Percentiles rank a stretch among this genome's conserved stretches.
phyloP scores from a whole-genome alignment of 2,113 vertebrate genomes.

The Psephotus haematonotus region DNA sequence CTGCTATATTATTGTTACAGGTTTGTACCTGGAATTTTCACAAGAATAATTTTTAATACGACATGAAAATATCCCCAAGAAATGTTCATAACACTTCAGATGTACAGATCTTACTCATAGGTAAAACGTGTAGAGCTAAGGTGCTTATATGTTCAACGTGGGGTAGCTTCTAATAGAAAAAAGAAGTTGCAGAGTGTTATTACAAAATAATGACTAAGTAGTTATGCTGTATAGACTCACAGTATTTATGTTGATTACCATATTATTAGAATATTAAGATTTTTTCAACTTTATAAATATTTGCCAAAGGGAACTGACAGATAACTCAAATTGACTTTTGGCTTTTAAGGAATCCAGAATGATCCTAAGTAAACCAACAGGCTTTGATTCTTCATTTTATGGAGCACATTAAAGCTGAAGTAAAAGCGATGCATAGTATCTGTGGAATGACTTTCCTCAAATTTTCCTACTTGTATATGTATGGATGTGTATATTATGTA shows the following conservation, averaged over 20 bases:
- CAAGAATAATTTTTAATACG: not conserved
- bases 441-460: not conserved
- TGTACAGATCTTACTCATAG: not conserved
- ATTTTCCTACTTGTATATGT: not conserved
- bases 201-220: not conserved
- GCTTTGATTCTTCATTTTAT: not conserved
- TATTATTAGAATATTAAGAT: not conserved
- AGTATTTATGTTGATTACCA: not conserved
- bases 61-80: not conserved
- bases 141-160: not conserved
- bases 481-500: not conserved
- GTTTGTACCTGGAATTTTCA: not conserved
- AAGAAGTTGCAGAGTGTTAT: not conserved
- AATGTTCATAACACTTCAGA: not conserved
- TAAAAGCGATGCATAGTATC: not conserved
- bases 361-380: not conserved
- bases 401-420: not conserved
- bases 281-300: not conserved
- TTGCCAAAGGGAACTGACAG: not conserved
- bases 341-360: not conserved
- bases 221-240: not conserved
- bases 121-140: not conserved
- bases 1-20: not conserved
- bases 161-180: not conserved
- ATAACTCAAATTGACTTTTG: not conserved